Evolutionary conservation across 1,140 invertebrate species (phyloP).

Genomic region (Drosophila biarmipes): DNA sequence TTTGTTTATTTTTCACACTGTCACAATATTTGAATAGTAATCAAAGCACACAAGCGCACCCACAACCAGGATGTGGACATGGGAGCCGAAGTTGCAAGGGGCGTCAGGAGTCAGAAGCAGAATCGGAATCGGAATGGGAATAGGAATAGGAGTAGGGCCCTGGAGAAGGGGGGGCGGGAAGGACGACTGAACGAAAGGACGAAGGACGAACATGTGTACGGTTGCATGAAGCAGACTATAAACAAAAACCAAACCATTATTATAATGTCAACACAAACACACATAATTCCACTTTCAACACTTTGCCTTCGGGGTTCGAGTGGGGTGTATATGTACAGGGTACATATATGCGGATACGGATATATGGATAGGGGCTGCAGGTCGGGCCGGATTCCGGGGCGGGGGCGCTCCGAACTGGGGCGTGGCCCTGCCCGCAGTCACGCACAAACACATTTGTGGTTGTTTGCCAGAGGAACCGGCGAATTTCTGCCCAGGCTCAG

Average conservation of each 20-base stretch:
- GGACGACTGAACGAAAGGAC: constrained; percentile 16
- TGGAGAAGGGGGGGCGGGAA: not conserved
- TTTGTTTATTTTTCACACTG: constrained; percentile 74
- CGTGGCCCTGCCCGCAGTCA: constrained; percentile 53
- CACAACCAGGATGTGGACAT: not conserved
- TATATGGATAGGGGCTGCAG: constrained; percentile 13
- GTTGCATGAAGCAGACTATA: constrained; percentile 67
- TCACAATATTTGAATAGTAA: constrained; percentile 75
- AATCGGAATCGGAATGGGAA: not conserved
- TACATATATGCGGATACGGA: constrained; percentile 4
- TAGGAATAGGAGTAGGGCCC: not conserved
- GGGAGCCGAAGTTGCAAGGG: constrained; percentile 21
- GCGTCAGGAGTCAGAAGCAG: constrained; percentile 2
- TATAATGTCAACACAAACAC: constrained; percentile 77
- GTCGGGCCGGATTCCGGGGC: constrained; percentile 7
- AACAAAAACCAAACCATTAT: constrained; percentile 77
- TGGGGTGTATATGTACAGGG: constrained; percentile 4
- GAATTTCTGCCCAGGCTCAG: constrained; percentile 25
- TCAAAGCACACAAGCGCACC: constrained; percentile 40
- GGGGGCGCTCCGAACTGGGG: constrained; percentile 38
- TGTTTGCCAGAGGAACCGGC: constrained; percentile 50
- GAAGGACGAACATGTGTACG: constrained; percentile 43
- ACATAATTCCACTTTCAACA: constrained; percentile 75
- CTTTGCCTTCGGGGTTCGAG: constrained; percentile 39
- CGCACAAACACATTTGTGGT: constrained; percentile 71